Evolutionary conservation across 2,888 invertebrate genomes (phyloP).

Genomic region (Tubulanus polymorphus): DNA sequence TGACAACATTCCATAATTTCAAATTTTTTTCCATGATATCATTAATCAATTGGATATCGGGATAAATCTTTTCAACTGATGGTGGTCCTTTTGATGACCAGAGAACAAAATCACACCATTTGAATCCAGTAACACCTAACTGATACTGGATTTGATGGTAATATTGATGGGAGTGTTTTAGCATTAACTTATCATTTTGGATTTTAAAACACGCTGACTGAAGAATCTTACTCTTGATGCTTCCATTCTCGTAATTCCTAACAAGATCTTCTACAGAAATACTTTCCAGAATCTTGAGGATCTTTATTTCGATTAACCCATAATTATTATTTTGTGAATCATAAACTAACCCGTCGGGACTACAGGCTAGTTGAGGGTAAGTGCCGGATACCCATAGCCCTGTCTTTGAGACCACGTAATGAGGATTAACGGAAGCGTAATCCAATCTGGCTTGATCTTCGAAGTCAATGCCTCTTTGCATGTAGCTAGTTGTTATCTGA

Average conservation of each 20-base stretch:
- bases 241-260: neutral
- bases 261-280: neutral
- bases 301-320: conserved; percentile 1
- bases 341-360: neutral
- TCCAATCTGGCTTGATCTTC: neutral
- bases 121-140: neutral
- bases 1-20: neutral
- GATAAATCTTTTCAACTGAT: neutral
- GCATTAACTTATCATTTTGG: neutral
- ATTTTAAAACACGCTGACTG: neutral
- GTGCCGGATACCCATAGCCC: conserved; percentile 2
- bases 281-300: neutral
- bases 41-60: neutral
- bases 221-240: neutral
- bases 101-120: conserved; percentile 2
- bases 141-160: conserved; percentile 2
- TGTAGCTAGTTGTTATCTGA: neutral
- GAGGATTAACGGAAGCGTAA: neutral
- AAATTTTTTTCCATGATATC: neutral
- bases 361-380: neutral
- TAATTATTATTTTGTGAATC: neutral
- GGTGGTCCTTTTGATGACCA: neutral
- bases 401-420: neutral
- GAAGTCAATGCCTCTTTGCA: neutral
- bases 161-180: neutral